phyloP scores from a whole-genome alignment of 2,113 vertebrate genomes.

The Nothocercus julius region DNA sequence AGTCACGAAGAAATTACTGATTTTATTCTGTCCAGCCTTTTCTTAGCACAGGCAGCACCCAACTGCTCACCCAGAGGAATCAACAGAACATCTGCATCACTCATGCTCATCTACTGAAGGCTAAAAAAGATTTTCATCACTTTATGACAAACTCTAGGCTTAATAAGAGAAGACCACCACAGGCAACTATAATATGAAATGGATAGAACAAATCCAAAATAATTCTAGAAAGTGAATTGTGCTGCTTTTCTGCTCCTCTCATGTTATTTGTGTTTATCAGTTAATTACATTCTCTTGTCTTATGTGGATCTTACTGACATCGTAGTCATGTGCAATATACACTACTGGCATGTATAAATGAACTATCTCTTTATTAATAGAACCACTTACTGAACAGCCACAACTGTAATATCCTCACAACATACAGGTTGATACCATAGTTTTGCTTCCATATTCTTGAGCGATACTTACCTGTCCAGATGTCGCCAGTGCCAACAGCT shows the following conservation, averaged over 20 bases:
- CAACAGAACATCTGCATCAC: neutral
- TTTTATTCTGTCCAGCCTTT: neutral
- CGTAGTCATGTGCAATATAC: neutral
- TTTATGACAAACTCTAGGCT: neutral
- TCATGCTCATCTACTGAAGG: neutral
- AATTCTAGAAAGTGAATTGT: neutral
- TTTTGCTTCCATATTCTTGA: neutral
- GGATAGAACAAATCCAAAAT: neutral
- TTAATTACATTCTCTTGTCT: constrained; percentile 5
- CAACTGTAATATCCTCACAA: neutral
- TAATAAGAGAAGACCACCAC: neutral
- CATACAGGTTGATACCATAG: neutral
- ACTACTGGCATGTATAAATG: neutral
- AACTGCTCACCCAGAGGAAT: neutral
- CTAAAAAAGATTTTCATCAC: neutral
- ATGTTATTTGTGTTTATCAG: neutral
- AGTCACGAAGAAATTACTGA: neutral
- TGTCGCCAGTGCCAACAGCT: neutral
- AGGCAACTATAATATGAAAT: neutral
- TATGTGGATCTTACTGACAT: neutral
- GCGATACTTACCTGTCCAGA: neutral
- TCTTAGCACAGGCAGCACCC: neutral
- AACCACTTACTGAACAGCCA: neutral
- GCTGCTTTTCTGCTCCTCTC: neutral
- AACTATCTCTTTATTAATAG: constrained; percentile 24